Conservation (phyloP, 64 coral and sea anemone genomes). For the Montipora cactus region DNA sequence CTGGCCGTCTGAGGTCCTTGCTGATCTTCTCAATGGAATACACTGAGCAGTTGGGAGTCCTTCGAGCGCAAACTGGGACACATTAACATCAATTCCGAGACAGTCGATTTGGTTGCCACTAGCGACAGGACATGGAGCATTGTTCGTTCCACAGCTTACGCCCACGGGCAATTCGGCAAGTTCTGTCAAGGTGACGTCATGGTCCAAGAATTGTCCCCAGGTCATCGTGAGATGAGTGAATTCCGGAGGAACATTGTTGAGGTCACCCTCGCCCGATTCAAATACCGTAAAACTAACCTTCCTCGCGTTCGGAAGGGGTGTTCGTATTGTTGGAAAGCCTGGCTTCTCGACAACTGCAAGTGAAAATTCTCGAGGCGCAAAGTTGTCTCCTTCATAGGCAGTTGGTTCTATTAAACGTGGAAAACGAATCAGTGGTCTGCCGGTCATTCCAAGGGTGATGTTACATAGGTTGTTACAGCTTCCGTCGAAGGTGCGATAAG, state of each 20-base stretch:
- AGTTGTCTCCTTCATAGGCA: not conserved
- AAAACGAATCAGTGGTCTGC: not conserved
- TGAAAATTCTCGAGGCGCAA: not conserved
- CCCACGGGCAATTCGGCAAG: not conserved
- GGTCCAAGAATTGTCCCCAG: constrained; percentile 59
- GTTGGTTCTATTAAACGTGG: not conserved
- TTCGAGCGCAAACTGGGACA: not conserved
- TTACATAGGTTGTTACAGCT: constrained; percentile 49
- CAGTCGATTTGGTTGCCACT: not conserved
- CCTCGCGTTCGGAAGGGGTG: not conserved
- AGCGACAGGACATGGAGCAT: not conserved
- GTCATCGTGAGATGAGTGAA: constrained; percentile 69
- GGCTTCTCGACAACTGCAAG: too few relatives aligned
- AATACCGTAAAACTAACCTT: not conserved
- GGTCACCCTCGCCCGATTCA: too few relatives aligned
- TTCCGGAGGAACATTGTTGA: not conserved
- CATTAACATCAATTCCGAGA: not conserved
- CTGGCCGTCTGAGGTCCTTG: not conserved
- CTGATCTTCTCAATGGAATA: not conserved
- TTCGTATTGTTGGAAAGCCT: not conserved
- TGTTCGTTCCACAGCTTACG: not conserved
- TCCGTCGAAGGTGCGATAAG: constrained; percentile 35
- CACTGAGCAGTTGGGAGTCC: not conserved
- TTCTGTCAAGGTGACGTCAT: constrained; percentile 50
- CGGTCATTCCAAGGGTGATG: not conserved